Evolutionary conservation across 2,888 invertebrate genomes (phyloP).

Genomic region (Drosophila mercatorum): DNA sequence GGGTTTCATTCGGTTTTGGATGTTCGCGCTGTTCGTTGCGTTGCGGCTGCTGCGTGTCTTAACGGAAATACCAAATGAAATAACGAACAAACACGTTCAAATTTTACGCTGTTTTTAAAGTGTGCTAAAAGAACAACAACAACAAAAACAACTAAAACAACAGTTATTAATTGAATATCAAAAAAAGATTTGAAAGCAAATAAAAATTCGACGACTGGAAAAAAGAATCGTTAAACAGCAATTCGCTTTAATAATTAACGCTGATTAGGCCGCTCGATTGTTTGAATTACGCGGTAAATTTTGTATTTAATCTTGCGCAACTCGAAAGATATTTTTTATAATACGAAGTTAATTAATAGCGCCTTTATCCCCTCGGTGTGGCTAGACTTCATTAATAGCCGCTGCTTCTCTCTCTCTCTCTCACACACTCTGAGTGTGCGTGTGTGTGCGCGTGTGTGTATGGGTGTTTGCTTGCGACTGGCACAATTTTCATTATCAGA

Average conservation of each 20-base stretch:
- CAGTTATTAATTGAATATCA: slow-evolving; percentile 52
- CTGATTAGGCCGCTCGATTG: slow-evolving; percentile 61
- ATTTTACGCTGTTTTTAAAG: slow-evolving; percentile 34
- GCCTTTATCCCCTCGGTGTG: slow-evolving; percentile 1
- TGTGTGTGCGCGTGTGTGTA: slow-evolving; percentile 12
- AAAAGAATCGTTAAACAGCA: slow-evolving; percentile 15
- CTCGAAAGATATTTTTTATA: slow-evolving; percentile 34
- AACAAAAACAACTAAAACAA: slow-evolving; percentile 37
- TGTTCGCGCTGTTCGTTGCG: slow-evolving; percentile 57
- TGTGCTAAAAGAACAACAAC: slow-evolving; percentile 24
- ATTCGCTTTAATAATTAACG: slow-evolving; percentile 37
- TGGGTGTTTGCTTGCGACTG: slow-evolving; percentile 37
- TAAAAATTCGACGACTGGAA: background rate
- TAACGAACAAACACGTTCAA: slow-evolving; percentile 18
- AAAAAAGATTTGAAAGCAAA: slow-evolving; percentile 35
- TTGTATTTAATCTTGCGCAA: slow-evolving; percentile 52
- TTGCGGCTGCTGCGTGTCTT: slow-evolving; percentile 47
- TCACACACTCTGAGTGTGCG: background rate
- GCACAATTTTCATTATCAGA: slow-evolving; percentile 73
- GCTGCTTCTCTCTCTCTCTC: background rate
- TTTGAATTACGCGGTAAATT: slow-evolving; percentile 44
- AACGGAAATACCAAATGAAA: background rate
- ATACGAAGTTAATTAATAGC: slow-evolving; percentile 50
- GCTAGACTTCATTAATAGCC: slow-evolving; percentile 60
- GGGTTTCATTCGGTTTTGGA: slow-evolving; percentile 59